Conservation (phyloP, 2,888 invertebrate genomes). For the Eupithecia pulchellata region DNA sequence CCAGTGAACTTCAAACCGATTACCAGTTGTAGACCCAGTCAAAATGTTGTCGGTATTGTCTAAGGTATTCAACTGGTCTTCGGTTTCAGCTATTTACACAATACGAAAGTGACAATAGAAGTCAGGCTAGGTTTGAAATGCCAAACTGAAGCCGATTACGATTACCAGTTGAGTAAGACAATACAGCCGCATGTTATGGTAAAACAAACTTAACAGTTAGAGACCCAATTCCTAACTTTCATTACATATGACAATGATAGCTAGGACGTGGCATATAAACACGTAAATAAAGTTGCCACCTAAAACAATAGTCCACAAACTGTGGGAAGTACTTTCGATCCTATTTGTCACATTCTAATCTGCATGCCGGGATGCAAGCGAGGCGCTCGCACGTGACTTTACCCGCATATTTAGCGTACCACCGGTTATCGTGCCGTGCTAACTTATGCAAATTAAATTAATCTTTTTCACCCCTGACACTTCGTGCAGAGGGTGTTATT, state of each 20-base stretch:
- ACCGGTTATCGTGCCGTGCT: slow-evolving; percentile 65
- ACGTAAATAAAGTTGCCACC: slow-evolving; percentile 44
- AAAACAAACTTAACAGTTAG: background rate
- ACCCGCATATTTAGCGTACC: slow-evolving; percentile 67
- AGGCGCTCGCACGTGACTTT: slow-evolving; percentile 69
- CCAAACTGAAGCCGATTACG: too few species aligned
- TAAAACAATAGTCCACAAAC: slow-evolving; percentile 51
- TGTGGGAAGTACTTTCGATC: slow-evolving; percentile 57
- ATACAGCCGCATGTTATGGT: too few species aligned
- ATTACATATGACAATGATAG: background rate
- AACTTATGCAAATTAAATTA: slow-evolving; percentile 84
- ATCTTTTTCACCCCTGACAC: slow-evolving; percentile 73
- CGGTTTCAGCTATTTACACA: too few species aligned
- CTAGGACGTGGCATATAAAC: too few species aligned
- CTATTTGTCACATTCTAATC: slow-evolving; percentile 79
- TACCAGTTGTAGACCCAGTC: too few species aligned
- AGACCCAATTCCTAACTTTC: too few species aligned
- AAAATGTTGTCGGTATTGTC: too few species aligned
- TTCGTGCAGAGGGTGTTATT: slow-evolving; percentile 53
- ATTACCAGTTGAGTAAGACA: too few species aligned
- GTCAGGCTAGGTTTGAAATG: too few species aligned
- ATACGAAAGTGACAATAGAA: too few species aligned
- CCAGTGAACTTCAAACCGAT: too few species aligned
- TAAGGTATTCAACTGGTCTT: too few species aligned
- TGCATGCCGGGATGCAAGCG: slow-evolving; percentile 65